Conservation (phyloP, 2,113 vertebrate species). For the Sinocyclocheilus grahami region DNA sequence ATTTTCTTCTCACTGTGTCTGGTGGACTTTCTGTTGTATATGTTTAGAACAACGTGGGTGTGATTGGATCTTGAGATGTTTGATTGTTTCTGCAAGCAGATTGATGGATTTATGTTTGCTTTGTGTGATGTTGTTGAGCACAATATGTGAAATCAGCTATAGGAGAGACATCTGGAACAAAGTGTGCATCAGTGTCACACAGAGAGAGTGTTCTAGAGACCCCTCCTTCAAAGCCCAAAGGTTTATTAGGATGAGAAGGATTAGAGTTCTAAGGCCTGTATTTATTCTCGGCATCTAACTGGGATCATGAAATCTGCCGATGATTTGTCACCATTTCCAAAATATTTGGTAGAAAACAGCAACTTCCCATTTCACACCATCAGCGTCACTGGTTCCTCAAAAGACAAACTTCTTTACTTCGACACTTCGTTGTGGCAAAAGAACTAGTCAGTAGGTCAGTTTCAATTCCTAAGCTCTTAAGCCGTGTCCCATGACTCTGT, state of each 20-base stretch:
- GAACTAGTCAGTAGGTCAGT: constrained; percentile 48
- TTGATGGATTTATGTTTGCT: constrained; percentile 15
- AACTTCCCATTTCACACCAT: constrained; percentile 4
- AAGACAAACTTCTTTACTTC: constrained; percentile 3
- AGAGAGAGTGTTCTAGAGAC: constrained; percentile 22
- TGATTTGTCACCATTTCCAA: not conserved
- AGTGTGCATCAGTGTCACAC: not conserved
- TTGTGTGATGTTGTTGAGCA: not conserved
- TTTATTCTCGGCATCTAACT: constrained; percentile 17
- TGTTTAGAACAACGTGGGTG: constrained; percentile 11
- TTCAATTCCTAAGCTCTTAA: constrained; percentile 53
- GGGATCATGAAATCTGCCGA: not conserved
- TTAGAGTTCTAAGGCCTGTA: constrained; percentile 23
- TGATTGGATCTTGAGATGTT: constrained; percentile 49
- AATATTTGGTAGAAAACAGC: not conserved
- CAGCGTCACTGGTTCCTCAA: constrained; percentile 9
- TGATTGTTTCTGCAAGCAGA: constrained; percentile 4
- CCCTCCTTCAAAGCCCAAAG: not conserved
- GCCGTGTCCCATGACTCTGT: constrained; percentile 45
- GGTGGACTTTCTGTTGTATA: constrained; percentile 35
- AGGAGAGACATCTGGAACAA: not conserved
- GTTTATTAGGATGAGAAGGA: constrained; percentile 46
- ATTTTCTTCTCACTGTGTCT: constrained; percentile 49
- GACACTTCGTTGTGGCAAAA: not conserved
- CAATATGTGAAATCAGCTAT: constrained; percentile 2